Base-by-base conservation (phyloP, 2,888 invertebrate genomes). In the Pomacea canaliculata region DNA sequence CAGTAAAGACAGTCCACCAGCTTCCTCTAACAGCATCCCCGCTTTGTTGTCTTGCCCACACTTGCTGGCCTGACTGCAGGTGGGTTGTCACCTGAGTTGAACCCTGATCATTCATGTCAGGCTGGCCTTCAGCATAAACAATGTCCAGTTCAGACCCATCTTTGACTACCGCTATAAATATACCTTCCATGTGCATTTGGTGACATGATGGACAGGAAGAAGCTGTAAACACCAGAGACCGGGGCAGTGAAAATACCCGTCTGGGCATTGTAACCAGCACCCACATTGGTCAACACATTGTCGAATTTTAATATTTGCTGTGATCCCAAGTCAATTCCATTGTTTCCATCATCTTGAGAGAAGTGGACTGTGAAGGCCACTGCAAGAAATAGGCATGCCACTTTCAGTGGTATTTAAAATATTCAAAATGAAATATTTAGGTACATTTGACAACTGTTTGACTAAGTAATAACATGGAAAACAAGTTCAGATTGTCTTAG, bases 171-270 rank as follows among this genome's bases (percentile, higher is more conserved):
- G 23, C 27, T 12, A 63, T 27, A 19, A 16, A n/a, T 10, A 63
- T 27, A 19, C 19, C 19, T 23, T 12, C 10, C 12, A 27, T 27
- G n/a, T n/a, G 63, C 63, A 63, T n/a, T 23, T 27, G 63, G 4
- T n/a, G 63, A n/a, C 63, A 63, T 63, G 63, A 63, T 63, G 63
- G n/a, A 4, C 63, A 63, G 23, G 63, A 23, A 27, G 63, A 63
- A 63, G 27, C 12, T 27, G 63, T 63, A 63, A 7, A 63, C 16
- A 12, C 63, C 63, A 12, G 63, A 63, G 27, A 27, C n/a, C 10
- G 63, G 63, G 23, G 63, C 63, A 5, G 63, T 63, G 63, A 63
- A 63, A 27, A 63, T 63, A 27, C 63, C 63, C 12, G 63, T 63
- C 23, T 23, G 23, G 1, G 10, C 23, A 19, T 63, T 27, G 63